These are phyloP conservation scores for Terebella lapidaria DNA, from an alignment of 2,888 invertebrate genomes.

Conservation along the genomic window DNA sequence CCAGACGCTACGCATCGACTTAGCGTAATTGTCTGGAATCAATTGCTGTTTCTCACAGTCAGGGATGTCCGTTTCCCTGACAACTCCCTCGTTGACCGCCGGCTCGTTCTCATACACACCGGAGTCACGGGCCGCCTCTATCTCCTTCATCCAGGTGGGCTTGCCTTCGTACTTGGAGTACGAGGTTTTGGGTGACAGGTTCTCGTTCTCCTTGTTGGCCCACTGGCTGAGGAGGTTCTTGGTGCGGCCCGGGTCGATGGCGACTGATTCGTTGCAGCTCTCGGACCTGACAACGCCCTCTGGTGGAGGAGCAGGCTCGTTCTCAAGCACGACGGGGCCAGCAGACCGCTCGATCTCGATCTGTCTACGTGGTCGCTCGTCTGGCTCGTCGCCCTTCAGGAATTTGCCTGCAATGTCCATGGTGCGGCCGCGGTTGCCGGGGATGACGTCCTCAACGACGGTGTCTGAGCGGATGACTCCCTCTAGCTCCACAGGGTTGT, in stretches of 20 bases:
- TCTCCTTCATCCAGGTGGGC: conserved; percentile 18
- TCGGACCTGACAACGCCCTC: conserved; percentile 13
- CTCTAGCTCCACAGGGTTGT: conserved; percentile 9
- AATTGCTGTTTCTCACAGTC: conserved; percentile 2
- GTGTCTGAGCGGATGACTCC: conserved; percentile 8
- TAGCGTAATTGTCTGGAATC: not conserved
- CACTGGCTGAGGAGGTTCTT: conserved; percentile 15
- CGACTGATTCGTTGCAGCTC: conserved; percentile 6
- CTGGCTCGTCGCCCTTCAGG: not conserved
- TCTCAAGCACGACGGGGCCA: conserved; percentile 22
- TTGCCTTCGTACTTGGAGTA: conserved; percentile 1
- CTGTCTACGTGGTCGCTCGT: not conserved
- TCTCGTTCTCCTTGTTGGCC: conserved; percentile 14
- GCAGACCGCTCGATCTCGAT: conserved; percentile 17
- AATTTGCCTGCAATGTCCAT: not conserved
- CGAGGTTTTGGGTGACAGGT: not conserved
- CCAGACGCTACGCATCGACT: not conserved
- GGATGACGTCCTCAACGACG: conserved; percentile 1
- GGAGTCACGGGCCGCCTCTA: conserved; percentile 19
- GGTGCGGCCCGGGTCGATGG: conserved; percentile 14
- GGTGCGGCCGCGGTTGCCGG: conserved; percentile 2
- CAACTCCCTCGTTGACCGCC: conserved; percentile 17
- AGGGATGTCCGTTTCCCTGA: conserved; percentile 20
- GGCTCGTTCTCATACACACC: conserved; percentile 28
- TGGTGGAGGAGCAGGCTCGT: conserved; percentile 16